Evolutionary conservation across 2,113 vertebrate genomes (phyloP).

Genomic region (Cavia aperea): DNA sequence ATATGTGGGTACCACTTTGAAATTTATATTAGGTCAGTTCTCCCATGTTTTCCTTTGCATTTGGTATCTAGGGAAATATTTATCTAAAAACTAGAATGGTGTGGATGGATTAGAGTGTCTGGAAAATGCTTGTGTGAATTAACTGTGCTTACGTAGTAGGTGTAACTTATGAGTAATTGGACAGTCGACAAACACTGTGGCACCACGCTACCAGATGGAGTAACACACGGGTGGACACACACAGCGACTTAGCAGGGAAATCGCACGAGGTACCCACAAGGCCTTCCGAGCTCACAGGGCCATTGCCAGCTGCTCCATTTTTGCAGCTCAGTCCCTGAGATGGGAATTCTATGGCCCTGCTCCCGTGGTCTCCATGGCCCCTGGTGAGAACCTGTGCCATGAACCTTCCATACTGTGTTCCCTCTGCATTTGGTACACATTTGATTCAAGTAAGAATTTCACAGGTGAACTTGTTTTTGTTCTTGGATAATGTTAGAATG

Average conservation of each 20-base stretch:
- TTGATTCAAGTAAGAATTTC: background rate
- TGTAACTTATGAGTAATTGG: background rate
- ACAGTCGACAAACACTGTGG: background rate
- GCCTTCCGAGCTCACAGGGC: background rate
- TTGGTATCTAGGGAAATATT: background rate
- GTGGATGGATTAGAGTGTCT: background rate
- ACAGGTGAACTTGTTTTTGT: background rate
- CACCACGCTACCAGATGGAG: background rate
- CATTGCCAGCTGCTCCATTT: background rate
- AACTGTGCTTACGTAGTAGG: background rate
- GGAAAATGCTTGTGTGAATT: background rate
- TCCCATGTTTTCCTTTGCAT: background rate
- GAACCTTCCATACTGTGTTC: background rate
- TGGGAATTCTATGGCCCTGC: background rate
- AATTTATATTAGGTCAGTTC: conserved; percentile 2
- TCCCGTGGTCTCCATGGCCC: no score
- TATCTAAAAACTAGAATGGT: background rate
- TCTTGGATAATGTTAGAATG: background rate
- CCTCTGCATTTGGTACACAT: background rate
- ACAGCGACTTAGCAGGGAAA: background rate
- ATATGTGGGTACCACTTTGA: background rate
- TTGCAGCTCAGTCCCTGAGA: background rate
- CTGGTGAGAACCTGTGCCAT: background rate
- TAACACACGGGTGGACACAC: background rate
- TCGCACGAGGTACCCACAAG: background rate